Evolutionary conservation across 2,113 vertebrate species (phyloP), one percentile per base, ranked within the genome.

Genomic region (Lophochroa leadbeateri): DNA sequence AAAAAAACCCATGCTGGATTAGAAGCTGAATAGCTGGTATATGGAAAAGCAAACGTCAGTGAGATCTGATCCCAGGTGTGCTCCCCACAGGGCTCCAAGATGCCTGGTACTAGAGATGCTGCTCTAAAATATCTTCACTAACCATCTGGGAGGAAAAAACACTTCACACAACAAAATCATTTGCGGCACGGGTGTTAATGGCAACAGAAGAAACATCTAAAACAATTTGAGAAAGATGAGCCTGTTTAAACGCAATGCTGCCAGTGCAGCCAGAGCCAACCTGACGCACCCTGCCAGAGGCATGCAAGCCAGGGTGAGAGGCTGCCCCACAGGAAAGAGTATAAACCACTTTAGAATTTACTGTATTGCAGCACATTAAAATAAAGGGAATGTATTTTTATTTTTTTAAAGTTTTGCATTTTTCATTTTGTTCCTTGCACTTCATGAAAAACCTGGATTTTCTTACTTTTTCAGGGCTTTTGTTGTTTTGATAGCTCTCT

Each of bases 231-330:
- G 65, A 19, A 44, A 33, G 81, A 6, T 4, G 16, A 61, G 27
- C 25, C 49, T 11, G 1, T 19, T 11, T 33, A 33, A 57, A 37
- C 17, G 10, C 20, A 10, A 6, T 44, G 1, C 21, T 23, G 31
- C 72, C 81, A 19, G 57, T 35, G 49, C 35, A 24, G 49, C 27
- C 41, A 8, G 52, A 17, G 28, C 50, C 37, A n/a, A 4, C 5
- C 0, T 2, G 8, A 4, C 1, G 37, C 8, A 7, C 13, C 29
- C 31, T 7, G 33, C 2, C 4, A 10, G 41, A 7, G 31, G 9
- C 20, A 5, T 2, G 17, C 11, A 8, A 31, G 17, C 29, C 60
- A 65, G n/a, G 50, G 28, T 15, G 12, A 41, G 41, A 57, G 50
- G 9, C 1, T 75, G 28, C 24, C 41, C 35, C 7, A 46, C 6